Evolutionary conservation across 2,888 invertebrate species (phyloP).

Genomic region (Hoplodrina blanda): DNA sequence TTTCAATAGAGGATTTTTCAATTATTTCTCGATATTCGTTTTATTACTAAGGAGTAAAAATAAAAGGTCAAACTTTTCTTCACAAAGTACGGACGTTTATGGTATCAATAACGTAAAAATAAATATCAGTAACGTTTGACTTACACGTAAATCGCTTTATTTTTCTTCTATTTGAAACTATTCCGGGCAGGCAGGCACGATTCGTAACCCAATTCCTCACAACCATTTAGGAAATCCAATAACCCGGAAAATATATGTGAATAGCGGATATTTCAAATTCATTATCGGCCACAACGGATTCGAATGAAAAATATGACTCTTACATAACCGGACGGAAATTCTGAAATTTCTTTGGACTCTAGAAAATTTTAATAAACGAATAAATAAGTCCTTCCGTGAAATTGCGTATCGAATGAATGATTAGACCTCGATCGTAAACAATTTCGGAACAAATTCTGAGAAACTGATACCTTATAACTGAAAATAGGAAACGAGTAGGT

Average conservation of each 20-base stretch:
- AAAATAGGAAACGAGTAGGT: constrained; percentile 25
- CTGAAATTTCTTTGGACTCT: constrained; percentile 17
- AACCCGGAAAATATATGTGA: constrained; percentile 43
- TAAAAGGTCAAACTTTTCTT: too few species aligned
- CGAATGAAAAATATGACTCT: constrained; percentile 28
- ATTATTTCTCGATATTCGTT: neutral
- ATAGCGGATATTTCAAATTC: constrained; percentile 43
- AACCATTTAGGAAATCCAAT: constrained; percentile 41
- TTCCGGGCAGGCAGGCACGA: constrained; percentile 10
- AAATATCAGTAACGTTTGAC: too few species aligned
- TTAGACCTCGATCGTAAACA: constrained; percentile 1
- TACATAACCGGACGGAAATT: constrained; percentile 20
- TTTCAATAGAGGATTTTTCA: constrained; percentile 1
- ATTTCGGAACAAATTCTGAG: constrained; percentile 15
- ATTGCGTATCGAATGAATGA: constrained; percentile 31
- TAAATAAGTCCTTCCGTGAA: constrained; percentile 9
- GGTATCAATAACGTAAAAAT: too few species aligned
- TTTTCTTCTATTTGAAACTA: constrained; percentile 14
- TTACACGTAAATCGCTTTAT: neutral
- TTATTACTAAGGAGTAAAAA: neutral
- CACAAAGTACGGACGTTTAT: too few species aligned
- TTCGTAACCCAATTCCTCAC: constrained; percentile 25
- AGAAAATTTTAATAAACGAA: constrained; percentile 24
- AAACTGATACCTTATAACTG: constrained; percentile 12
- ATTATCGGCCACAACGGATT: constrained; percentile 31